These are phyloP conservation scores for Pollachius pollachius DNA, from an alignment of 2,113 vertebrate genomes.

Conservation along the genomic window DNA sequence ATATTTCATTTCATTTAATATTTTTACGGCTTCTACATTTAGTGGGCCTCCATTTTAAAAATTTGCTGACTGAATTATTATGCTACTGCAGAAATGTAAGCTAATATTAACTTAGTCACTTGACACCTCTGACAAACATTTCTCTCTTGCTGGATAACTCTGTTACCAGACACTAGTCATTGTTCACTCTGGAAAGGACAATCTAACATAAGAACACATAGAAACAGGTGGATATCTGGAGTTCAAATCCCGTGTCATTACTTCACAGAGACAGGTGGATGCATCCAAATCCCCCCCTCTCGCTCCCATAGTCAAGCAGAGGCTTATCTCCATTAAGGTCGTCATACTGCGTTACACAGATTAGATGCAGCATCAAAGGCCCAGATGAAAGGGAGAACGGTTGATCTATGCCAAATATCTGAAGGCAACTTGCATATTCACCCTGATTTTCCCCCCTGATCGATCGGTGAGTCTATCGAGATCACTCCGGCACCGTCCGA, in stretches of 20 bases:
- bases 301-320: conserved; percentile 33
- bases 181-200: too few species aligned
- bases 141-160: too few species aligned
- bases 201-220: too few species aligned
- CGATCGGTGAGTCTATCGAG: conserved; percentile 41
- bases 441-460: conserved; percentile 62
- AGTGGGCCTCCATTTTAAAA: too few species aligned
- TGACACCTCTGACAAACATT: too few species aligned
- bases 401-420: conserved; percentile 66
- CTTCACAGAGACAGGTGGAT: conserved; percentile 49
- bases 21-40: too few species aligned
- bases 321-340: conserved; percentile 45
- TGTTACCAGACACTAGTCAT: too few species aligned
- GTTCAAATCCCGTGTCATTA: background rate
- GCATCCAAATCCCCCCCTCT: conserved; percentile 24
- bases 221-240: too few species aligned
- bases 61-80: too few species aligned
- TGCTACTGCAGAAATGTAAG: too few species aligned
- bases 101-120: too few species aligned
- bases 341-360: conserved; percentile 49
- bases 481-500: conserved; percentile 49
- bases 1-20: too few species aligned
- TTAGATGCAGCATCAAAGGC: conserved; percentile 69
- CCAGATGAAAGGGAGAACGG: conserved; percentile 69
- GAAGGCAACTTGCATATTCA: conserved; percentile 66